phyloP scores from a whole-genome alignment of 2,888 invertebrate species.

The Apamea epomidion region DNA sequence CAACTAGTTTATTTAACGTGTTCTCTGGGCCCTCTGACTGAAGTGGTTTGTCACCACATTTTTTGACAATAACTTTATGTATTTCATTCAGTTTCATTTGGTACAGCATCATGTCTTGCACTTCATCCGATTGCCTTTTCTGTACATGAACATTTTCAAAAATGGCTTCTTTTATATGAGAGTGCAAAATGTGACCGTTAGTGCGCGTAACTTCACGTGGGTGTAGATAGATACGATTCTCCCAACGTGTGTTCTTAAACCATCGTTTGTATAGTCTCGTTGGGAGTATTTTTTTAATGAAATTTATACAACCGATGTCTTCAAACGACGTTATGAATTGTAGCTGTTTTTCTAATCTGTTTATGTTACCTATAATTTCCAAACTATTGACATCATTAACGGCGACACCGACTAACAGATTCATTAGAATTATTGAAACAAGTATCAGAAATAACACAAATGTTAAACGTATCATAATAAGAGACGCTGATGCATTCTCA shows the following conservation, averaged over 20 bases:
- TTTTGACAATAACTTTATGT: slow-evolving; percentile 50
- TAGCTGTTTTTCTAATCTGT: slow-evolving; percentile 88
- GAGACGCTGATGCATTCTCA: slow-evolving; percentile 74
- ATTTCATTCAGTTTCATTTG: slow-evolving; percentile 67
- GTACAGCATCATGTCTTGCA: slow-evolving; percentile 73
- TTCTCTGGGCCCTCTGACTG: not conserved
- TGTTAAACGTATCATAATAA: slow-evolving; percentile 83
- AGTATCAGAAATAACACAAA: slow-evolving; percentile 88
- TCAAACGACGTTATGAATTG: slow-evolving; percentile 81
- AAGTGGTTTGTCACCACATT: not conserved
- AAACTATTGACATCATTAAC: slow-evolving; percentile 90
- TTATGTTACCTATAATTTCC: slow-evolving; percentile 88
- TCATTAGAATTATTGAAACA: slow-evolving; percentile 90
- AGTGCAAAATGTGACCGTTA: slow-evolving; percentile 74
- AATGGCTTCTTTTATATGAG: slow-evolving; percentile 79
- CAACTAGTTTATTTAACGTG: slow-evolving; percentile 1
- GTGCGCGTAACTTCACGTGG: slow-evolving; percentile 56
- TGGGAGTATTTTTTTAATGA: slow-evolving; percentile 57
- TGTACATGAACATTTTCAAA: slow-evolving; percentile 81
- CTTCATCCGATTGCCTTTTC: slow-evolving; percentile 77
- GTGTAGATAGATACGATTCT: slow-evolving; percentile 38
- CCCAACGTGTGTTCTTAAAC: slow-evolving; percentile 13
- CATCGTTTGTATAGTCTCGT: slow-evolving; percentile 29
- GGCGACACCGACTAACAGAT: slow-evolving; percentile 90
- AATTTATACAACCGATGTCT: slow-evolving; percentile 52